These are phyloP conservation scores for Sapajus apella DNA, from an alignment of 2,113 vertebrate species.

Conservation along the genomic window DNA sequence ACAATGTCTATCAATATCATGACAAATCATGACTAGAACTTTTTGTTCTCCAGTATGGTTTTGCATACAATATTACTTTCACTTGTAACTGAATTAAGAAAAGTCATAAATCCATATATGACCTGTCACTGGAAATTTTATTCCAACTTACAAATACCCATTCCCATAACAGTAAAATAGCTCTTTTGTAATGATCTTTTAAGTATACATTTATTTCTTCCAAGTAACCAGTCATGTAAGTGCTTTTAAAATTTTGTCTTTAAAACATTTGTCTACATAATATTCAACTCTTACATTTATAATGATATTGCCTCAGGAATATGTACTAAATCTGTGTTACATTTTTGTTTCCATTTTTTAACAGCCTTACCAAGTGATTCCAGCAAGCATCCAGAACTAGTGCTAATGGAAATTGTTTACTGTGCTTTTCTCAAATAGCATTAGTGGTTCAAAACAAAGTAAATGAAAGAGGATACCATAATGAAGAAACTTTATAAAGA, in stretches of 20 bases:
- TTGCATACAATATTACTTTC: neutral
- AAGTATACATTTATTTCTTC: neutral
- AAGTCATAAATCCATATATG: neutral
- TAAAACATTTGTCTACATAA: neutral
- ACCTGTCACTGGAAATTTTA: neutral
- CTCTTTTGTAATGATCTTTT: neutral
- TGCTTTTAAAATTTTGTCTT: constrained; percentile 41
- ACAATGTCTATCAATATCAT: neutral
- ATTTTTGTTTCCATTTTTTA: neutral
- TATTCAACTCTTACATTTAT: neutral
- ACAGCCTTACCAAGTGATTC: neutral
- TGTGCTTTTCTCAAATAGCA: neutral
- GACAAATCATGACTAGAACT: neutral
- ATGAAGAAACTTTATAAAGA: neutral
- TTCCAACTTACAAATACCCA: neutral
- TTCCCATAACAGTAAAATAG: neutral
- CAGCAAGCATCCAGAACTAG: neutral
- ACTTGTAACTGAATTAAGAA: constrained; percentile 3
- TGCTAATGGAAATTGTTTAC: neutral
- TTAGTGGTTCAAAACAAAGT: neutral
- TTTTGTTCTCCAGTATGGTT: neutral
- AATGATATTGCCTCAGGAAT: neutral
- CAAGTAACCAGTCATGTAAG: neutral
- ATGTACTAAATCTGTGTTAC: neutral
- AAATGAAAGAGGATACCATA: neutral